These are phyloP conservation scores for Cottoperca gobio DNA, from an alignment of 2,797 vertebrate species.

Conservation along the genomic window DNA sequence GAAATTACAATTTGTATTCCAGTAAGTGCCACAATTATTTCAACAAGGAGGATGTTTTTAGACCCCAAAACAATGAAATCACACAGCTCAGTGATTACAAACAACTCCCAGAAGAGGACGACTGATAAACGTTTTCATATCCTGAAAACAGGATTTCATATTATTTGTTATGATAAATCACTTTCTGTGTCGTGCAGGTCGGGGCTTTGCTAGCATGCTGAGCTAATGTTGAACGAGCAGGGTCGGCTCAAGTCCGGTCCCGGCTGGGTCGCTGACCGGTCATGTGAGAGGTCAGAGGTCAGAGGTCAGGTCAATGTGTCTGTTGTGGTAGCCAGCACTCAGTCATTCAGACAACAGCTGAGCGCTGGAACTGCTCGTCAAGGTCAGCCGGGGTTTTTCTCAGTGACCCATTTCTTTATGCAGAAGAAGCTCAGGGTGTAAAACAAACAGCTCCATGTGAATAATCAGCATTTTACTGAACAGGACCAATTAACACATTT, in stretches of 20 bases:
- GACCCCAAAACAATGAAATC: not conserved
- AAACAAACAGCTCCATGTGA: not conserved
- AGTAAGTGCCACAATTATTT: not conserved
- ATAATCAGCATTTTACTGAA: not conserved
- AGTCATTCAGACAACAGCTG: constrained; percentile 69
- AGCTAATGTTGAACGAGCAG: too few species aligned
- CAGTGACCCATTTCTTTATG: not conserved
- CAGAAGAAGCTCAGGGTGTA: not conserved
- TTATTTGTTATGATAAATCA: too few species aligned
- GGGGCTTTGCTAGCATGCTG: too few species aligned
- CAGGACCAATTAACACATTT: not conserved
- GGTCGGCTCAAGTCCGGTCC: constrained; percentile 18
- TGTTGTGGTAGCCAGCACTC: constrained; percentile 38
- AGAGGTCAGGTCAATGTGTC: constrained; percentile 55
- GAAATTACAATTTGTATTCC: not conserved
- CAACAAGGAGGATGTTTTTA: not conserved
- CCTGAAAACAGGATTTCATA: too few species aligned
- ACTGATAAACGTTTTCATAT: not conserved
- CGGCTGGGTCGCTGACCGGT: not conserved
- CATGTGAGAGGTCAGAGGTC: constrained; percentile 53
- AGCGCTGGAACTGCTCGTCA: constrained; percentile 15
- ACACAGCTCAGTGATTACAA: not conserved
- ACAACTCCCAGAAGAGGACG: not conserved
- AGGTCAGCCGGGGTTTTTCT: constrained; percentile 27
- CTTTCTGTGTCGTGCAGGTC: too few species aligned